phyloP scores from a whole-genome alignment of 2,797 vertebrate genomes.

The Cynopterus sphinx region DNA sequence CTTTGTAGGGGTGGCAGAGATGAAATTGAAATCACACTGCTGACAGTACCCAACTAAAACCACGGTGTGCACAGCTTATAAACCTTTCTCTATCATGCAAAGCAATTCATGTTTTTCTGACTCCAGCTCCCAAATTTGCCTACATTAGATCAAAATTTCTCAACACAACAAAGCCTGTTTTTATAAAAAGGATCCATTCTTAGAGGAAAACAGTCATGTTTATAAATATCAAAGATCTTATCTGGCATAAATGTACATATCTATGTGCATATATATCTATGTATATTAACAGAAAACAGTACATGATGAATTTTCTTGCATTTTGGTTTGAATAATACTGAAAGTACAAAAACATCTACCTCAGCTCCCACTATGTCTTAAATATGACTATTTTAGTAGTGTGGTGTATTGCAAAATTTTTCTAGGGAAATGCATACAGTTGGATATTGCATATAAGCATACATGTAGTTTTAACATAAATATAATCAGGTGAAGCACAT shows the following conservation, averaged over 20 bases:
- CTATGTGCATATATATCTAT: neutral
- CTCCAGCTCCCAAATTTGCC: neutral
- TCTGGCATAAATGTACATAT: neutral
- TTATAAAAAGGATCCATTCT: neutral
- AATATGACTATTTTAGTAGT: neutral
- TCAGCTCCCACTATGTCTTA: neutral
- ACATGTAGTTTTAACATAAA: neutral
- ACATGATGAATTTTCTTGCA: neutral
- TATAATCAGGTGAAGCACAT: neutral
- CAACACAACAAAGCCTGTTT: neutral
- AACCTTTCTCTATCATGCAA: neutral
- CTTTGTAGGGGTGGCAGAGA: neutral
- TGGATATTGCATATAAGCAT: neutral
- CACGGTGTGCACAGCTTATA: neutral
- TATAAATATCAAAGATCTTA: neutral
- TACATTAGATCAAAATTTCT: neutral
- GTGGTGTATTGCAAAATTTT: neutral
- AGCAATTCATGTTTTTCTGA: neutral
- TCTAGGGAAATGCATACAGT: neutral
- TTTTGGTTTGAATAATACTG: conserved; percentile 24
- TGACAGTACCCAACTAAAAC: neutral
- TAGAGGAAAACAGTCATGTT: neutral
- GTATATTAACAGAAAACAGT: neutral
- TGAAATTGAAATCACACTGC: neutral
- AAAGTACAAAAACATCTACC: neutral